Evolutionary conservation across 2,888 invertebrate species (phyloP), one percentile per base, ranked within the genome.

Genomic region (Amiota communis): DNA sequence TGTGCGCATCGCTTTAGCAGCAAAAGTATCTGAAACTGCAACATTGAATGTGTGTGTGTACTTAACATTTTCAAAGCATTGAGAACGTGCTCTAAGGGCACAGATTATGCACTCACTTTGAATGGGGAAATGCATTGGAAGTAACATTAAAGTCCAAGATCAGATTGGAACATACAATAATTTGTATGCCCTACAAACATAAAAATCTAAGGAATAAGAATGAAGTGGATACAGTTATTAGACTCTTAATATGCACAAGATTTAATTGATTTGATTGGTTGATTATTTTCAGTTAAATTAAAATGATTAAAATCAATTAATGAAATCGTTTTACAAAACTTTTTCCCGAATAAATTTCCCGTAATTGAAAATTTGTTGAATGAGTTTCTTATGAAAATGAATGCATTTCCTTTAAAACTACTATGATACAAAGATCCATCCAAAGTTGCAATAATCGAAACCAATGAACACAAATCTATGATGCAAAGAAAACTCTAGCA

Each of bases 71-170:
- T 36, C 36, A 6, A 36, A 36, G 36, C 36, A 36, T 36, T 36
- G 36, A 49, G 15, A 49, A 51, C 20, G 17, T 48, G 67, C 49
- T 36, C 36, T 23, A 15, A 23, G 49, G 67, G 49, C 67, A 48
- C 46, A 11, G 49, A 67, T 49, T 67, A 51, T 67, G 48, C 67
- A 67, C 15, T 49, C 12, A 20, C 56, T 61, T 57, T 72, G 17
- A 15, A 15, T 51, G 36, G 36, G 47, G 63, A 71, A 72, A 63
- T 71, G 71, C 67, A 67, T 17, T 12, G 48, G 73, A 76, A 77
- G 74, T 76, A 76, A 76, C 81, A 73, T 74, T 65, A 70, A 36
- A 2, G 2, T 10, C 10, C 23, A 20, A 2, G 23, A 6, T 36
- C 36, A 36, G 36, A 36, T 36, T 36, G 36, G 36, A 36, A 36